phyloP scores from a whole-genome alignment of 2,888 invertebrate genomes.

The Acrocera orbiculus region DNA sequence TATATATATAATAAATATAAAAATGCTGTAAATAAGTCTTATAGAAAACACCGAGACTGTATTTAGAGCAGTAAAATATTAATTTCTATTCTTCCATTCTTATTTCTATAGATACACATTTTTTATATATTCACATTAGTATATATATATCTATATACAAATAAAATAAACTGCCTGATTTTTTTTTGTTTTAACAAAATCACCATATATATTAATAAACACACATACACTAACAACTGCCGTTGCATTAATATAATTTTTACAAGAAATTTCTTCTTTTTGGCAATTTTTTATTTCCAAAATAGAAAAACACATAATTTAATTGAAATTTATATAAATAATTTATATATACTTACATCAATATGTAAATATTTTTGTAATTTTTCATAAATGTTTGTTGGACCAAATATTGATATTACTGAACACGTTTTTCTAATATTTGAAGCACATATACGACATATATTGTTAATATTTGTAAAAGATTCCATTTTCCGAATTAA shows the following conservation, averaged over 20 bases:
- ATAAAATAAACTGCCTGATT: no score
- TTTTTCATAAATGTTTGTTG: conserved; percentile 6
- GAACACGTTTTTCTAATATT: conserved; percentile 8
- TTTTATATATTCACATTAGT: no score
- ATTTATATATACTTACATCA: conserved; percentile 8
- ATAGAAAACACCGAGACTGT: no score
- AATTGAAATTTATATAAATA: no score
- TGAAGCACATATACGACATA: conserved; percentile 11
- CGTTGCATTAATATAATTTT: neutral
- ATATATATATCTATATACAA: no score
- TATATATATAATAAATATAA: no score
- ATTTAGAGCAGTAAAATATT: no score
- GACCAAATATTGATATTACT: conserved; percentile 9
- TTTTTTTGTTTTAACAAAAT: conserved; percentile 1
- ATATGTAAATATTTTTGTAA: conserved; percentile 10
- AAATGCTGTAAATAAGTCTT: no score
- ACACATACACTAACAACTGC: neutral
- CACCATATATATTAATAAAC: neutral
- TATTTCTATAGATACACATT: no score
- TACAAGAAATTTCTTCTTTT: neutral
- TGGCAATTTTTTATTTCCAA: no score
- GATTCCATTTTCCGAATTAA: conserved; percentile 10
- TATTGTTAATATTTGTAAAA: conserved; percentile 9
- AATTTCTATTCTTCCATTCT: no score
- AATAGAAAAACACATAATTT: no score